A percentile compares a stretch with the other conserved stretches of the same genome.
Evolutionary conservation across 2,888 invertebrate species (phyloP).

Genomic region (Chrysolina haemoptera): DNA sequence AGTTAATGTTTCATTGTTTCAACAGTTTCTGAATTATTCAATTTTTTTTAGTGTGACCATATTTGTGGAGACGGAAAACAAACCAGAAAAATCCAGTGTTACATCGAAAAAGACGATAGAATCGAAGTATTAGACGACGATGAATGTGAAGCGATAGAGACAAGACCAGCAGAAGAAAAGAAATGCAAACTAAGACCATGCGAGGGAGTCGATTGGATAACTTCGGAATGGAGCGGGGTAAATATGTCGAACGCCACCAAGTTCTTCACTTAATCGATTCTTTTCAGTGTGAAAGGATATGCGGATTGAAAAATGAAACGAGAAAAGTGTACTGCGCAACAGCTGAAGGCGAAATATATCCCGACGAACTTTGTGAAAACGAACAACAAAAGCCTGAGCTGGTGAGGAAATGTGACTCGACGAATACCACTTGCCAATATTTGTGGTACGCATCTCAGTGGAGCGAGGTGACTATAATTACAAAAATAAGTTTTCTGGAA

Average conservation of each 20-base stretch:
- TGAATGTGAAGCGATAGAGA: constrained; percentile 75
- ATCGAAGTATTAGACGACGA: constrained; percentile 79
- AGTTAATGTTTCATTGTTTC: not conserved
- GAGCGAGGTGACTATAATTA: constrained; percentile 80
- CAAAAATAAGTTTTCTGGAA: not conserved
- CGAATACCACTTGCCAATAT: constrained; percentile 78
- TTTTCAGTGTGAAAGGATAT: constrained; percentile 82
- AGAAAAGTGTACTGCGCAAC: constrained; percentile 83
- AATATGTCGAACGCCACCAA: constrained; percentile 52
- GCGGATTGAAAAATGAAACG: constrained; percentile 83
- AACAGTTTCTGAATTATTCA: not conserved
- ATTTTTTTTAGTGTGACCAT: constrained; percentile 81
- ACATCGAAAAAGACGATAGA: constrained; percentile 76
- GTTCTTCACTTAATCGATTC: constrained; percentile 43
- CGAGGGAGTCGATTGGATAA: constrained; percentile 93
- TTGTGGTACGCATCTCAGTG: constrained; percentile 95
- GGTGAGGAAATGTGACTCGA: constrained; percentile 77
- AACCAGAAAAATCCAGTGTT: constrained; percentile 86
- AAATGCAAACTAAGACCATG: constrained; percentile 86
- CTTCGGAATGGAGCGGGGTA: constrained; percentile 91
- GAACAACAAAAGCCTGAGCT: constrained; percentile 76
- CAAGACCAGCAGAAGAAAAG: constrained; percentile 81
- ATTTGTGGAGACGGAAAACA: constrained; percentile 93
- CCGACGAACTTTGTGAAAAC: constrained; percentile 79
- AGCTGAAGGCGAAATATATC: constrained; percentile 77